Evolutionary conservation across 2,113 vertebrate genomes (phyloP).

Genomic region (Tonatia bakeri): DNA sequence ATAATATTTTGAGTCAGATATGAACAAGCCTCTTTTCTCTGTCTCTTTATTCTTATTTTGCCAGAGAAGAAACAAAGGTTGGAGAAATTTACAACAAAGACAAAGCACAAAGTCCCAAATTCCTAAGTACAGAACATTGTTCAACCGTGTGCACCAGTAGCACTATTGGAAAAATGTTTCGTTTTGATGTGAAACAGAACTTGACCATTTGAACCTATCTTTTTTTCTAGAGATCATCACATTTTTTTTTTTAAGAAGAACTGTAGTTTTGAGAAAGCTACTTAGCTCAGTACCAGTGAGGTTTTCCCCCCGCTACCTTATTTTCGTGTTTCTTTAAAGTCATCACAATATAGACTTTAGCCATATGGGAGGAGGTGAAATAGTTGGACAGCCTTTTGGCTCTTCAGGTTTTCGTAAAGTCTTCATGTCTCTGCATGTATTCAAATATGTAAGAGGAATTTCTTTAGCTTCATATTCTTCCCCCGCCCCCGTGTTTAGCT

Average conservation of each 20-base stretch:
- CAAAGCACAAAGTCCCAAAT: not conserved
- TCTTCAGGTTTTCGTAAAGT: not conserved
- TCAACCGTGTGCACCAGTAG: not conserved
- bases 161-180: not conserved
- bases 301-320: not conserved
- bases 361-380: not conserved
- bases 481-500: not conserved
- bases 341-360: not conserved
- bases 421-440: not conserved
- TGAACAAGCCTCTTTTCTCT: not conserved
- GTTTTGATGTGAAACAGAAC: not conserved
- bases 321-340: not conserved
- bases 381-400: not conserved
- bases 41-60: not conserved
- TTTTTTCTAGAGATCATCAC: not conserved
- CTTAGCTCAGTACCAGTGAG: not conserved
- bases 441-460: not conserved
- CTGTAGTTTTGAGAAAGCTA: not conserved
- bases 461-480: not conserved
- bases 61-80: not conserved
- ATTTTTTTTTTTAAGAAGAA: not conserved
- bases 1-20: not conserved
- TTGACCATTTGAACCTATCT: not conserved
- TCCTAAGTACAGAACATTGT: not conserved
- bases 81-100: not conserved